Conservation (phyloP, 2,113 vertebrate genomes). For the Eurypyga helias region DNA sequence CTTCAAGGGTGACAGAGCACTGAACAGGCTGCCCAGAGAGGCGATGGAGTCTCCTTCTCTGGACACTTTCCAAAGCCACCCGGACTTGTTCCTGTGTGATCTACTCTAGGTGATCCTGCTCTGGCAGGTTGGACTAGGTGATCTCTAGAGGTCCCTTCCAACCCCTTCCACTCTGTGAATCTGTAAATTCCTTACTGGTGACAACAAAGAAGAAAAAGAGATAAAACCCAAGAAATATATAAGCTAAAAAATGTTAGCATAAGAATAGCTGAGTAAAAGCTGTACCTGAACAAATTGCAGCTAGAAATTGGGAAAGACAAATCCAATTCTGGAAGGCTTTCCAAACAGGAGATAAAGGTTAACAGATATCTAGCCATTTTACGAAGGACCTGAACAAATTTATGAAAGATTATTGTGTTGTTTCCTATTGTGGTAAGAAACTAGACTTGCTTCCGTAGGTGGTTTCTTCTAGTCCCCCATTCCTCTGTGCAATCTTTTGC, state of each 20-base stretch:
- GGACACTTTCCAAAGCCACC: too few relatives aligned
- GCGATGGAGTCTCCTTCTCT: too few relatives aligned
- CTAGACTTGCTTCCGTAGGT: neutral
- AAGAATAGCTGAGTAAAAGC: neutral
- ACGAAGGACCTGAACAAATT: neutral
- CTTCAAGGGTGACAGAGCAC: too few relatives aligned
- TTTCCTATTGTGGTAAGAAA: neutral
- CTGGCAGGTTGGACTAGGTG: too few relatives aligned
- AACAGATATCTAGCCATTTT: neutral
- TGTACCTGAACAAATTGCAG: neutral
- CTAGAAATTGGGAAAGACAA: neutral
- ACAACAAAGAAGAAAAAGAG: neutral
- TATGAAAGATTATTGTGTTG: neutral
- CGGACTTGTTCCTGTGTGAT: too few relatives aligned
- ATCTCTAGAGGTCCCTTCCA: too few relatives aligned
- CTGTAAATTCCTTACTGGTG: neutral
- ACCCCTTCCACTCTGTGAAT: too few relatives aligned
- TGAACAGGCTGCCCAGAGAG: too few relatives aligned
- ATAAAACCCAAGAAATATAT: neutral
- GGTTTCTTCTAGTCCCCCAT: neutral
- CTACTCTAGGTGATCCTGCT: too few relatives aligned
- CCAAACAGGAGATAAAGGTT: neutral
- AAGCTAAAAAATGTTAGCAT: neutral
- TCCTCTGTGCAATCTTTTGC: neutral
- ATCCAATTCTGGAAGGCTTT: neutral